Base-by-base conservation (phyloP, 1,140 invertebrate genomes). In the Solenopsis invicta region DNA sequence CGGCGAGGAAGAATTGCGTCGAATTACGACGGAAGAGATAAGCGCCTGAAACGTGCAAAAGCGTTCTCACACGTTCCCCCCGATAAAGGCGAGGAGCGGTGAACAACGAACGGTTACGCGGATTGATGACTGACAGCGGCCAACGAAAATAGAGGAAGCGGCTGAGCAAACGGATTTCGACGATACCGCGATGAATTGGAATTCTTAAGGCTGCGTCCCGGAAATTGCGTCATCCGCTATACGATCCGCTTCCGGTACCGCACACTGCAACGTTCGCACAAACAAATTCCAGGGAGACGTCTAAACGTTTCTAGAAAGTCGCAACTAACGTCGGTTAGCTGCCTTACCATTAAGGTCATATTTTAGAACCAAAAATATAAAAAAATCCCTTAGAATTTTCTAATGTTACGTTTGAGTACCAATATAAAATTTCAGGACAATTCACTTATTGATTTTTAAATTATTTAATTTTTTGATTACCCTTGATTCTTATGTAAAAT, bases 211-310 rank as follows among this genome's bases (percentile, higher is more conserved):
- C 75, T 88, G 86, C 88, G 81, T 91, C 87, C 91, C 93, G 93
- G 93, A 94, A 93, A 90, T 91, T 90, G 90, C 91, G 89, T 91
- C 87, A 91, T 90, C 86, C 90, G 88, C 87, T 90, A 88, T 84
- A 87, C 89, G 91, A 87, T 82, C 61, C 69, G 77, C 88, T 93
- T 93, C 91, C 93, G 91, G 52, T 6, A 61, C 52, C 52, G n/a
- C 16, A 29, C 85, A 86, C 64, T 71, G 78, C 56, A 41, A 18
- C 59, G 71, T 50, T 50, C 59, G 69, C 80, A 52, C 62, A 87
- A 87, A 69, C 62, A 62, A 50, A 82, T 76, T 87, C 72, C 52
- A 48, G 13, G 16, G 82, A 85, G 64, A 81, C 50, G 29, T 50
- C 24, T 78, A 66, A 82, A 72, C 66, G n/a, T 45, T 87, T 50